Evolutionary conservation across 2,888 invertebrate species (phyloP).

Genomic region (Dasysyrphus albostriatus): DNA sequence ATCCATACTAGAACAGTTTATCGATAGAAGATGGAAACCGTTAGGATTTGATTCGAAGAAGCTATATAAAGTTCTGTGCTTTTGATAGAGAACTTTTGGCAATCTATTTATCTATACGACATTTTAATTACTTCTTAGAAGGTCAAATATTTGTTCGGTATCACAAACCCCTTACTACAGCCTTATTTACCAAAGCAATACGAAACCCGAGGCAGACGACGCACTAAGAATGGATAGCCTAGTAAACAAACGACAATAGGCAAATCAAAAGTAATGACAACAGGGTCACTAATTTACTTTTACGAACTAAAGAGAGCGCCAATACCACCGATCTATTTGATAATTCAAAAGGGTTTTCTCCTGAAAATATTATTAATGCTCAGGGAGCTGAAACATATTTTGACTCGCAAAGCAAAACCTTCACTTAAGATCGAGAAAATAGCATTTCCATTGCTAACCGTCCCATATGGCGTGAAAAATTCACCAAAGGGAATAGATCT

Average conservation of each 20-base stretch:
- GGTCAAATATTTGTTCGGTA: not conserved
- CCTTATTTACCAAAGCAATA: slow-evolving; percentile 18
- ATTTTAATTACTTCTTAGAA: slow-evolving; percentile 31
- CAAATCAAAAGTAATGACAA: too few species aligned
- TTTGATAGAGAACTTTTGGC: slow-evolving; percentile 7
- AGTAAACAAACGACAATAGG: slow-evolving; percentile 24
- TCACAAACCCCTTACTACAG: slow-evolving; percentile 1
- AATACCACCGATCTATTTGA: too few species aligned
- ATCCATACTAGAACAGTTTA: slow-evolving; percentile 19
- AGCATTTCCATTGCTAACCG: too few species aligned
- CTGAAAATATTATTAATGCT: too few species aligned
- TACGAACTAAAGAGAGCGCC: too few species aligned
- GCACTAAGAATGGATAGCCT: slow-evolving; percentile 20
- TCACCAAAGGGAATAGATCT: too few species aligned
- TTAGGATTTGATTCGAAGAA: slow-evolving; percentile 27
- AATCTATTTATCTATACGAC: slow-evolving; percentile 9
- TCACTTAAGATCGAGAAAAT: too few species aligned
- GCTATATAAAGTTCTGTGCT: slow-evolving; percentile 1
- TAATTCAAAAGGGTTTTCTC: too few species aligned
- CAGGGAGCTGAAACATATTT: too few species aligned
- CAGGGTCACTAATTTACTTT: too few species aligned
- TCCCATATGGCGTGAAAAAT: too few species aligned
- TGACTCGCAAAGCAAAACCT: too few species aligned
- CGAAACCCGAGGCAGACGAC: slow-evolving; percentile 38
- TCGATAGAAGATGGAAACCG: slow-evolving; percentile 11